Percentiles rank a stretch among this genome's conserved stretches.
Evolutionary conservation across 2,797 vertebrate species (phyloP).

Genomic region (Rhinatrema bivittatum): DNA sequence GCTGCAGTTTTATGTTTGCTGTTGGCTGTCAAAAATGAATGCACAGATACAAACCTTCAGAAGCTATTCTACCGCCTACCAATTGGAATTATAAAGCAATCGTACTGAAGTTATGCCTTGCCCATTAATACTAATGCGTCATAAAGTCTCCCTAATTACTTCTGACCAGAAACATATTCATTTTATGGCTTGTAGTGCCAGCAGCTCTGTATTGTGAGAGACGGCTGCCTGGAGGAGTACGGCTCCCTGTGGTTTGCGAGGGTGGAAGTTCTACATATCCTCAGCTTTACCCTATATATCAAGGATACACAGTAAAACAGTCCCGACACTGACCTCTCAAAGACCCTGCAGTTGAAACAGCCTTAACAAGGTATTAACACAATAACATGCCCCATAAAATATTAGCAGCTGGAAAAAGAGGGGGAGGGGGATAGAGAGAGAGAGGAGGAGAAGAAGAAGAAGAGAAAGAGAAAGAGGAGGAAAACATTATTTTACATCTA

Average conservation of each 20-base stretch:
- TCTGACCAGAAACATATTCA: too few relatives aligned
- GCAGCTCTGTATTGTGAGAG: constrained; percentile 12
- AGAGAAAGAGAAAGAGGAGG: too few relatives aligned
- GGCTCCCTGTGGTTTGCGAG: constrained; percentile 33
- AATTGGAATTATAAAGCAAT: too few relatives aligned
- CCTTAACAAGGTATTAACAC: constrained; percentile 72
- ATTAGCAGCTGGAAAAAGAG: constrained; percentile 56
- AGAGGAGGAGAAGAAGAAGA: too few relatives aligned
- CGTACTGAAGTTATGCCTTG: too few relatives aligned
- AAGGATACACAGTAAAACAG: constrained; percentile 59
- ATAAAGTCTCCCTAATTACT: too few relatives aligned
- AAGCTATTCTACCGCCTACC: too few relatives aligned
- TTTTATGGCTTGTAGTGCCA: constrained; percentile 57
- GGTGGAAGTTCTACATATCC: constrained; percentile 42
- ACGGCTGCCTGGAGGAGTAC: constrained; percentile 12
- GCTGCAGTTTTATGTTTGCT: constrained; percentile 52
- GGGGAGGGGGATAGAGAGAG: too few relatives aligned
- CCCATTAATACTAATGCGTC: too few relatives aligned
- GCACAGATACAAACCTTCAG: too few relatives aligned
- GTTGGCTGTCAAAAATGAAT: constrained; percentile 54
- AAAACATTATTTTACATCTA: too few relatives aligned
- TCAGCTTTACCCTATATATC: constrained; percentile 53
- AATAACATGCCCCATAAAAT: constrained; percentile 43
- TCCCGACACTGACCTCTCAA: constrained; percentile 65
- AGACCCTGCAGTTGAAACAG: constrained; percentile 65